Base-by-base conservation (phyloP, 2,113 vertebrate species). In the Microtus pennsylvanicus region DNA sequence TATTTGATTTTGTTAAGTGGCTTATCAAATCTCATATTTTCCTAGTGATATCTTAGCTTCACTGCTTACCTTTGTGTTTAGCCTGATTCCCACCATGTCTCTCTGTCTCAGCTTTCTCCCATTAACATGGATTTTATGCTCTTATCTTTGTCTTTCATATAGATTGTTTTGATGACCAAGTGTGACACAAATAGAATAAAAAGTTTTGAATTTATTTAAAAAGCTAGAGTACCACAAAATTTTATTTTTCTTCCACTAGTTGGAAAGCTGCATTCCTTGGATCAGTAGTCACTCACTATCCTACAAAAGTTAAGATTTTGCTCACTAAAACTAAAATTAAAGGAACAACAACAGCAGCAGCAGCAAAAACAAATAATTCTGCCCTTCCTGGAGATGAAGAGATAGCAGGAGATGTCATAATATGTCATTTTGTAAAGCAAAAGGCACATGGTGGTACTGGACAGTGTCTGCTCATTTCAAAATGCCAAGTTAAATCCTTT, bases 1-100 rank as follows among this genome's bases (percentile, higher is more conserved):
- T 47, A 24, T 96, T 98, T 97, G 28, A 90, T 96, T 98, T 98
- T 98, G 91, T 97, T 96, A 87, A 97, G 97, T 97, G 93, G 92
- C 87, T 97, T 96, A 96, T 96, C 69, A 95, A 96, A 93, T 82
- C 97, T 33, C 28, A 63, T 89, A 95, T 94, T 97, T 98, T 97
- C 96, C 97, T 80, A 97, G 67, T 90, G 0, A 35, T 45, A 88
- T 1, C 14, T 92, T 67, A 89, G 30, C 22, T 93, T 38, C 82
- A 1, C 82, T 17, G 72, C 21, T 77, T 61, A 80, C n/a, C 85
- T 77, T 96, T 65, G 30, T 89, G 21, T 52, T 93, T 94, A 89
- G 28, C 8, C 2, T 69, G 24, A 65, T 63, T 89, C 9, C 10
- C 0, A n/a, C 52, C 26, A 17, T 90, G 77, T n/a, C 47, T 47